Evolutionary conservation across 2,113 vertebrate species (phyloP), one percentile per base, ranked within the genome.

Genomic region (Nibea coibor): DNA sequence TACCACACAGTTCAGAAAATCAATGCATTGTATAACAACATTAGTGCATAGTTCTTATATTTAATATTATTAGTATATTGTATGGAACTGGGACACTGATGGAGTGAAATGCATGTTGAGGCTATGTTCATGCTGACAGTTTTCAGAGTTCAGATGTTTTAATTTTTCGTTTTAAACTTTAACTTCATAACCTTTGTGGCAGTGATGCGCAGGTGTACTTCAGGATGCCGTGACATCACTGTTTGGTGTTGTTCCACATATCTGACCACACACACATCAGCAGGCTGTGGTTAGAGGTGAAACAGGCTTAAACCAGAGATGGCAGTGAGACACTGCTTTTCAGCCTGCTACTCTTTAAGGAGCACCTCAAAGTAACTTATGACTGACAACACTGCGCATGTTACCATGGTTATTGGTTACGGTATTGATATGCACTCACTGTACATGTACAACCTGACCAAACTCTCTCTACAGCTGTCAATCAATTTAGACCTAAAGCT

Each of bases 401-500:
- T 85, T 53, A 51, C 31, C 35, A 78, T 66, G 58, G 45, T 53
- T 5, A 68, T 6, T 66, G 58, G 45, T 53, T 5, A 68, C 10
- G 2, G 26, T 35, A 59, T 57, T 47, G 39, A 24, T 51, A 72
- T 61, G 26, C 22, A 31, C 57, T 76, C 57, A 66, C 61, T 51
- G 11, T 59, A 75, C 68, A 75, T 51, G 11, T 54, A 75, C 68
- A 66, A 63, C 43, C 39, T 0, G 1, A 66, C 51, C 26, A 70
- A 35, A 82, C 61, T 75, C 71, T 77, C 63, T 71, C 78, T 69
- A 73, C 70, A 84, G 66, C 54, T 77, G 59, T 47, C 42, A 61
- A 50, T 43, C 43, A 84, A 53, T 15, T 66, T 24, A 67, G 39
- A 83, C 58, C 72, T 85, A 85, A 35, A 83, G 72, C 75, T 87